Evolutionary conservation across 1,140 invertebrate species (phyloP).

Genomic region (Arion vulgaris): DNA sequence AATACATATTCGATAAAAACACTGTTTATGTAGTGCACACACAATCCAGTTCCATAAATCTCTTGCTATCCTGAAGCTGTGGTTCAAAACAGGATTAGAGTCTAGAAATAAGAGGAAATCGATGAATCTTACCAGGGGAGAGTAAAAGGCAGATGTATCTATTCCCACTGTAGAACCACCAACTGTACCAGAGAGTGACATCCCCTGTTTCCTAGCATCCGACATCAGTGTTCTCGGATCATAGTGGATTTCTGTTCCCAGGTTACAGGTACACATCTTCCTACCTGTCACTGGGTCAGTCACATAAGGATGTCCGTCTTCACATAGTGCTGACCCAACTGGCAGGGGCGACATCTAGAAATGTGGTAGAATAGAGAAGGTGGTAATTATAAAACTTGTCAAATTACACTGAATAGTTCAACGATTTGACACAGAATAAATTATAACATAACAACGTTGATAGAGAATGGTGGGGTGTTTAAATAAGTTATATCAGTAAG

Average conservation of each 20-base stretch:
- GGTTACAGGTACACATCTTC: constrained; percentile 31
- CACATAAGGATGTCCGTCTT: constrained; percentile 16
- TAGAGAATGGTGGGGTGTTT: no score
- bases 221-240: not conserved
- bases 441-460: no score
- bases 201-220: constrained; percentile 16
- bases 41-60: no score
- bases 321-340: not conserved
- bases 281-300: constrained; percentile 18
- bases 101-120: no score
- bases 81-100: no score
- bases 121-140: constrained; percentile 22
- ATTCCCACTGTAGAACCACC: not conserved
- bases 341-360: constrained; percentile 2
- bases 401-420: no score
- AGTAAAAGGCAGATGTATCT: not conserved
- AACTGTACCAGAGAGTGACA: not conserved
- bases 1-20: no score
- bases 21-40: no score
- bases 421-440: no score
- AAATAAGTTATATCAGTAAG: no score
- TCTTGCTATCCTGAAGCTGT: no score
- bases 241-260: constrained; percentile 1
- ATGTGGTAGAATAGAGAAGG: not conserved
- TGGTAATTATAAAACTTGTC: no score